These are phyloP conservation scores for Melanotaenia trifasciata DNA, from an alignment of 2,797 vertebrate genomes.

Conservation along the genomic window DNA sequence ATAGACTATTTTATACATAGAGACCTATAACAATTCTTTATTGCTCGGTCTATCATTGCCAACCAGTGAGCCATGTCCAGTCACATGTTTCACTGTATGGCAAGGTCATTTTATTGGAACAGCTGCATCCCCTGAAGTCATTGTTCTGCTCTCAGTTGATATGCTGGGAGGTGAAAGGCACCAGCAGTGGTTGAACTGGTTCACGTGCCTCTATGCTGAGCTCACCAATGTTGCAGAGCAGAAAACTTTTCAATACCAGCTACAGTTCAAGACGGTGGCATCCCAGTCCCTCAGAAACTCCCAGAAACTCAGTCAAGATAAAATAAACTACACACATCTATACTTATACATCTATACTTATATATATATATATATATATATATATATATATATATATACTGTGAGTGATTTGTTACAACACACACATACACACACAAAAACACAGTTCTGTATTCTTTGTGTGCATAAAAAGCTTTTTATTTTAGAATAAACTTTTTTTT, in stretches of 20 bases:
- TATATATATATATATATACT: too few species aligned
- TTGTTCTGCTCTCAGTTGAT: slow-evolving; percentile 4
- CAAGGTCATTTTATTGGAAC: slow-evolving; percentile 11
- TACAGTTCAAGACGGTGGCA: background rate
- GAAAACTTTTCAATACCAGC: background rate
- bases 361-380: too few species aligned
- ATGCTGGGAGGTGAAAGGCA: background rate
- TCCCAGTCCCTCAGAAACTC: too few species aligned
- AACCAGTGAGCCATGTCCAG: background rate
- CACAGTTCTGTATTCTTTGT: too few species aligned
- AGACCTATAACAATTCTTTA: background rate
- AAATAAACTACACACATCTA: too few species aligned
- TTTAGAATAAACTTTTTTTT: too few species aligned
- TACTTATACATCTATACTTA: too few species aligned
- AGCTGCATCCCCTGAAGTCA: background rate
- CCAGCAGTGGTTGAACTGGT: slow-evolving; percentile 9
- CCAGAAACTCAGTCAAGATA: background rate
- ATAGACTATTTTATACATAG: background rate
- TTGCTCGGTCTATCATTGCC: background rate
- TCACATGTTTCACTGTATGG: background rate
- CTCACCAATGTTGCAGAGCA: background rate
- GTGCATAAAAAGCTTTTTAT: too few species aligned
- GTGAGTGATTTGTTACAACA: too few species aligned
- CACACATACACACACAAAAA: too few species aligned
- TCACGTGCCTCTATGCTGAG: background rate